Conservation (phyloP, 2,888 invertebrate species). For the Halictus quadricinctus region DNA sequence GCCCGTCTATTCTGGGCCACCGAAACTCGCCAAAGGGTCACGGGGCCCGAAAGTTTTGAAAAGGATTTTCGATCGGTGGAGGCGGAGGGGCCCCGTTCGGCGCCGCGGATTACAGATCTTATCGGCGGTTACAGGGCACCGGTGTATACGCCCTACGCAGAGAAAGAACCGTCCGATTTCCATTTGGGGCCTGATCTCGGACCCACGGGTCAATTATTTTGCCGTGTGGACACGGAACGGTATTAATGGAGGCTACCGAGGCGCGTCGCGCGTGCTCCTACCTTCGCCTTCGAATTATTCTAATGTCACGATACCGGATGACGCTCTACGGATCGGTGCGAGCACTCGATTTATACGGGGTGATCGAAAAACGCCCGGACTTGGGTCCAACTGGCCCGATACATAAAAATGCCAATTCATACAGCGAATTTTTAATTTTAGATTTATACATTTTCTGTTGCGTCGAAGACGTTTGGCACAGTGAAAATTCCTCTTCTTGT, state of each 20-base stretch:
- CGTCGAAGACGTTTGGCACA: background rate
- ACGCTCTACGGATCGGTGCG: conserved; percentile 30
- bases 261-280: conserved; percentile 60
- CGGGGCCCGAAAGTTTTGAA: conserved; percentile 32
- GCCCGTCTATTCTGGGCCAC: conserved; percentile 40
- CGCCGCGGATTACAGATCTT: conserved; percentile 69
- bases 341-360: conserved; percentile 16
- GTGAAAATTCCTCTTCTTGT: background rate
- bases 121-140: conserved; percentile 59
- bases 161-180: conserved; percentile 52
- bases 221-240: conserved; percentile 45
- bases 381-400: background rate
- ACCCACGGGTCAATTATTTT: conserved; percentile 58
- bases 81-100: conserved; percentile 37
- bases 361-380: background rate
- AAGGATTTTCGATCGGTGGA: conserved; percentile 19
- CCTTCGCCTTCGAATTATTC: conserved; percentile 68
- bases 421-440: background rate
- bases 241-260: conserved; percentile 71
- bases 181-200: conserved; percentile 10
- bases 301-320: conserved; percentile 61
- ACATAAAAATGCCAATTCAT: rapidly evolving
- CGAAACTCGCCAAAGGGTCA: conserved; percentile 47
- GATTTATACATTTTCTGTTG: background rate
- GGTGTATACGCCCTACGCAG: conserved; percentile 41